These are phyloP conservation scores for Philopedon plagiatum DNA, from an alignment of 2,888 invertebrate species.

Conservation along the genomic window DNA sequence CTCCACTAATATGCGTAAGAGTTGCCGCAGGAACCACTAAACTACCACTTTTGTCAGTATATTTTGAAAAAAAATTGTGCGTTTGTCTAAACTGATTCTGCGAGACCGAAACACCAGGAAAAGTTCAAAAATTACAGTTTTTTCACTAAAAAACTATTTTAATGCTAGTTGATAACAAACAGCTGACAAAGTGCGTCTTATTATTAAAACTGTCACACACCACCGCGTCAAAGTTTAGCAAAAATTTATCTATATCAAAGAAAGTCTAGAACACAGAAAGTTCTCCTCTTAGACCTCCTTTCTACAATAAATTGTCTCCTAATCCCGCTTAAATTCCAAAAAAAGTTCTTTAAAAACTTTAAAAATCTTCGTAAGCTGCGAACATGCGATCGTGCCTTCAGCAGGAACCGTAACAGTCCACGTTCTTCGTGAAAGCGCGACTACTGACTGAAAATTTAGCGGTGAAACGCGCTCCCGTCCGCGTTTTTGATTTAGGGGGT, in stretches of 20 bases:
- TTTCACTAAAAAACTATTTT: too few species aligned
- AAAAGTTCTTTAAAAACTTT: background rate
- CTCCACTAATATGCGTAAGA: too few species aligned
- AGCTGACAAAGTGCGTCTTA: too few species aligned
- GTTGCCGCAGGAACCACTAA: too few species aligned
- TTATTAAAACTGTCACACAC: too few species aligned
- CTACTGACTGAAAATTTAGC: conserved; percentile 31
- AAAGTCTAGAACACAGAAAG: background rate
- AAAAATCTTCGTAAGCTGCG: conserved; percentile 2
- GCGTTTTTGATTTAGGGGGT: conserved; percentile 9
- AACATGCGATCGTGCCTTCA: background rate
- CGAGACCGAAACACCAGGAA: too few species aligned
- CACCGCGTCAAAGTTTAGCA: too few species aligned
- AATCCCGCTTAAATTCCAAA: background rate
- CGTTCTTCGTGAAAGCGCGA: conserved; percentile 21
- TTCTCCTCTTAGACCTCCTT: background rate
- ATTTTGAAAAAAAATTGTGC: too few species aligned
- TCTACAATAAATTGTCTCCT: background rate
- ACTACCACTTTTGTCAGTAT: background rate
- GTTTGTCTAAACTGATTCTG: too few species aligned
- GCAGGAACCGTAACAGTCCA: background rate
- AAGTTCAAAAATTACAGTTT: too few species aligned
- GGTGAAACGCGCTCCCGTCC: conserved; percentile 8
- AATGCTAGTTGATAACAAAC: too few species aligned
- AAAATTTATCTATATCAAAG: background rate